Evolutionary conservation across 92 coral and sea anemone genomes (phyloP).

Genomic region (Phenganax subtilis): DNA sequence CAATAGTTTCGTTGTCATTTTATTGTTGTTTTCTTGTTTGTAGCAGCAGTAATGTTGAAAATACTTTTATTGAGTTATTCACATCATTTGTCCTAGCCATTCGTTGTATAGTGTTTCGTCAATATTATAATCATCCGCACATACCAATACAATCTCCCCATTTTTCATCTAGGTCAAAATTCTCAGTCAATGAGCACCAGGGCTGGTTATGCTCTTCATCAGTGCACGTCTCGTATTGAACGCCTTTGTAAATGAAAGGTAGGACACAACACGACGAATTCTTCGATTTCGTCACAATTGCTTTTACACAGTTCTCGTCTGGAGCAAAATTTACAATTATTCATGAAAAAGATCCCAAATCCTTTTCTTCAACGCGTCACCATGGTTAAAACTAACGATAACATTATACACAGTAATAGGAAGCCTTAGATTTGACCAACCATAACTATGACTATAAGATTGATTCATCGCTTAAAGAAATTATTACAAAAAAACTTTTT

Average conservation of each 20-base stretch:
- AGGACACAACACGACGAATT: slow-evolving; percentile 79
- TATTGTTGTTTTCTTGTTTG: too few species aligned
- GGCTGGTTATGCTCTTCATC: slow-evolving; percentile 67
- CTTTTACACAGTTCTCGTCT: slow-evolving; percentile 72
- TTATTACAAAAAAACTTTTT: too few species aligned
- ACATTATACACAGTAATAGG: too few species aligned
- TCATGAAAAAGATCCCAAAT: neutral
- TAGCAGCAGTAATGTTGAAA: too few species aligned
- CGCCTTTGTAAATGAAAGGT: slow-evolving; percentile 78
- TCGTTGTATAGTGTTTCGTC: neutral
- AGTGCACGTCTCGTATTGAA: slow-evolving; percentile 74
- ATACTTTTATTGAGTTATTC: too few species aligned
- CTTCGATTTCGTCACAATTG: slow-evolving; percentile 64
- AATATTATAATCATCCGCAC: slow-evolving; percentile 5
- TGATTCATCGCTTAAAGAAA: too few species aligned
- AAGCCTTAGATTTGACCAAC: too few species aligned
- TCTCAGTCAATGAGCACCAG: slow-evolving; percentile 88
- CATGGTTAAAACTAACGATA: too few species aligned
- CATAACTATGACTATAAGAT: too few species aligned
- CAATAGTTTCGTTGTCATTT: too few species aligned
- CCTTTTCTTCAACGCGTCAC: too few species aligned
- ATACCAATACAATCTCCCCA: slow-evolving; percentile 92
- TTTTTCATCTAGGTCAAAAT: slow-evolving; percentile 82
- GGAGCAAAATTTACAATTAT: slow-evolving; percentile 16
- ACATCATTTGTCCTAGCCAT: neutral